These are phyloP conservation scores for Bucorvus abyssinicus DNA, from an alignment of 2,797 vertebrate species.

Conservation along the genomic window DNA sequence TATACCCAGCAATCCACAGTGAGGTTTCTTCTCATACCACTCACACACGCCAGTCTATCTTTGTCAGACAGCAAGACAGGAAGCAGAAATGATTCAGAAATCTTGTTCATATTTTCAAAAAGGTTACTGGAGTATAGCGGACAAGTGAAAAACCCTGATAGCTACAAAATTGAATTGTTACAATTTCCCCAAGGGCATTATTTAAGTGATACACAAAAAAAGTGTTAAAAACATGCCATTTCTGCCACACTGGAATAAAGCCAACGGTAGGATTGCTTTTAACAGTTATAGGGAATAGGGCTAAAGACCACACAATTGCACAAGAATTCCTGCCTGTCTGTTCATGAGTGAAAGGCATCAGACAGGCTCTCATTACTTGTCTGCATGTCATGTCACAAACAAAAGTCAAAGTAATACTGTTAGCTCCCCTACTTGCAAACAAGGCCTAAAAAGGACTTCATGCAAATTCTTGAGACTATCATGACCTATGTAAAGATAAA, in stretches of 20 bases:
- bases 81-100: not conserved
- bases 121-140: not conserved
- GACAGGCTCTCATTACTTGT: not conserved
- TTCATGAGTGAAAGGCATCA: not conserved
- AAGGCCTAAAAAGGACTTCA: not conserved
- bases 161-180: not conserved
- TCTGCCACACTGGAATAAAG: not conserved
- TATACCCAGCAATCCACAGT: not conserved
- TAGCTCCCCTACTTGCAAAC: not conserved
- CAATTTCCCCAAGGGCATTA: not conserved
- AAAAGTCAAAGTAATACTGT: not conserved
- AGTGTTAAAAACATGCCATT: not conserved
- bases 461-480: not conserved
- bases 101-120: not conserved
- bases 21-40: not conserved
- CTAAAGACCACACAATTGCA: not conserved
- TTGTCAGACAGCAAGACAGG: not conserved
- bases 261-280: not conserved
- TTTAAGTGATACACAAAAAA: not conserved
- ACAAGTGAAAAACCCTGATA: not conserved
- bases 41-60: not conserved
- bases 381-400: not conserved
- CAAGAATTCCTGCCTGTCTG: not conserved
- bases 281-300: not conserved
- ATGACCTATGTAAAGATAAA: not conserved